Conservation (phyloP, 2,797 vertebrate species). For the Argyrosomus regius region DNA sequence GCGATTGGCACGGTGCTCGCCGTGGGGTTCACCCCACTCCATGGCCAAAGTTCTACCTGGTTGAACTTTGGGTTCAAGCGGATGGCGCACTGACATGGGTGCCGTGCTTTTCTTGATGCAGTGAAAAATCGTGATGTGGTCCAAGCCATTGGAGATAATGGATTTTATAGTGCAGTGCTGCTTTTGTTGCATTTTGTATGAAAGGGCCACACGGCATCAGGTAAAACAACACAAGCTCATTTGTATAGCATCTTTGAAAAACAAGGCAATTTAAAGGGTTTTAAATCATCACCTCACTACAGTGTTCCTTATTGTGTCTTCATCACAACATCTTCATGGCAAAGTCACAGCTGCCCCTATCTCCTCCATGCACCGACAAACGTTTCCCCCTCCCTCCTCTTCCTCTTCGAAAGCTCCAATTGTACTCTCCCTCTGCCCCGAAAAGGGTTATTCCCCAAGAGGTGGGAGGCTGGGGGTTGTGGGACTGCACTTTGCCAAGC, state of each 20-base stretch:
- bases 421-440: conserved; percentile 68
- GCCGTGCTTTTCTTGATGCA: no score
- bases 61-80: no score
- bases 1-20: no score
- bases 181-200: no score
- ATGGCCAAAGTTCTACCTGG: no score
- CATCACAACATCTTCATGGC: conserved; percentile 61
- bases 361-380: conserved; percentile 49
- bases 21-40: no score
- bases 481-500: conserved; percentile 68
- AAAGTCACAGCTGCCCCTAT: conserved; percentile 27
- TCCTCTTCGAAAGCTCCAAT: conserved; percentile 46
- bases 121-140: no score
- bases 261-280: background rate
- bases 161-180: no score
- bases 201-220: no score
- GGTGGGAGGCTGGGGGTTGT: conserved; percentile 22
- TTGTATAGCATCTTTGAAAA: conserved; percentile 7
- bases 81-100: no score
- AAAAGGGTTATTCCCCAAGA: conserved; percentile 75
- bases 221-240: conserved; percentile 2
- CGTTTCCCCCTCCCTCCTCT: conserved; percentile 34
- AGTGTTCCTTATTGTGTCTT: conserved; percentile 41
- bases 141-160: no score
- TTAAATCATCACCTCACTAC: conserved; percentile 14